Evolutionary conservation across 2,113 vertebrate genomes (phyloP), one percentile per base, ranked within the genome.

Genomic region (Lepus europaeus): DNA sequence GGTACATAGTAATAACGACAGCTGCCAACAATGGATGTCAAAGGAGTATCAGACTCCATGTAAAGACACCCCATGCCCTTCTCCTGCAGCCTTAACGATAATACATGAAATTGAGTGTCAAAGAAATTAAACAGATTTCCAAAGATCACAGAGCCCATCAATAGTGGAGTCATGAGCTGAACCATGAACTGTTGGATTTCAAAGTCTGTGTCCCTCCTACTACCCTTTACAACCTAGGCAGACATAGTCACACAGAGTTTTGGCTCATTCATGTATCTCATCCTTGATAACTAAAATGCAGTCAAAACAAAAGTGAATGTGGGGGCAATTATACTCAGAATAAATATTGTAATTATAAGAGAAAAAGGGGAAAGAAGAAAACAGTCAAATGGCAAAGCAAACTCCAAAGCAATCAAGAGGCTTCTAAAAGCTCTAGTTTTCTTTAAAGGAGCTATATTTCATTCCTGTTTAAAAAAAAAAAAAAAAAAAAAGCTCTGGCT

Each of bases 401-500:
- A 94, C 84, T 76, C 68, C 79, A 13, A 92, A 64, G 82, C 79
- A 80, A 86, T 87, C 63, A 63, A 69, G 86, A 80, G 70, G 79
- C 78, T 90, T 88, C 93, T 72, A 49, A 89, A 45, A 69, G 31
- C 86, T 56, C 81, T 78, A 0, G 22, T 70, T 94, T 90, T 91
- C 93, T 91, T 69, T 78, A 91, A 95, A 77, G 87, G 70, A 87
- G 74, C 83, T 92, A 8, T 23, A 61, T 95, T 90, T 89, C 86
- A 81, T 94, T 80, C 79, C 87, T 87, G 61, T 78, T 14, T 14
- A 59, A 59, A 59, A 59, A 59, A 59, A 59, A 59, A 56, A 56
- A 56, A 56, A 56, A 56, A 56, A 59, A 59, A 69, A 95, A 95
- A 94, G 84, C 89, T 63, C 96, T 89, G 89, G 95, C 92, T 96